These are phyloP conservation scores for Vireo altiloquus DNA, from an alignment of 2,113 vertebrate genomes.

Conservation along the genomic window DNA sequence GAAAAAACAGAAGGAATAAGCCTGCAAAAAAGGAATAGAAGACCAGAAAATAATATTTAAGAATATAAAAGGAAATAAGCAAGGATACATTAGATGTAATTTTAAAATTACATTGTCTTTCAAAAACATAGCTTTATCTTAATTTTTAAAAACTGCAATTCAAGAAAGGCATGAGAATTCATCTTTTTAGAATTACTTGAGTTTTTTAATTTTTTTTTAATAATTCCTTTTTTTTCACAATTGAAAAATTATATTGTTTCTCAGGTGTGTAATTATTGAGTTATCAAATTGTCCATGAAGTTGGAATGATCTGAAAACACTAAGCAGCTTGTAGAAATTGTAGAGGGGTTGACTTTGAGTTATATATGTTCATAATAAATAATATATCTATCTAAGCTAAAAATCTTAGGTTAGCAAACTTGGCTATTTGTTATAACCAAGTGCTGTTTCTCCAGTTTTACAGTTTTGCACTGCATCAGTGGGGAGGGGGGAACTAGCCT, in stretches of 20 bases:
- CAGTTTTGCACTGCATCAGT: not conserved
- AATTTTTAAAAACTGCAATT: not conserved
- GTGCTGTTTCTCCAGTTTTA: not conserved
- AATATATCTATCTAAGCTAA: not conserved
- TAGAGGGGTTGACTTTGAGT: not conserved
- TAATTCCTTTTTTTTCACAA: not conserved
- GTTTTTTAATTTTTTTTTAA: not conserved
- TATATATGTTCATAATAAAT: not conserved
- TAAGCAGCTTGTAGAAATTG: not conserved
- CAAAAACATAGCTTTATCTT: not conserved
- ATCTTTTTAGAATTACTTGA: not conserved
- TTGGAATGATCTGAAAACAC: not conserved
- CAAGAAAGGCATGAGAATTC: not conserved
- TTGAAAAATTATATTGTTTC: not conserved
- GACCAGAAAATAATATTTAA: not conserved
- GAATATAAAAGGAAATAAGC: not conserved
- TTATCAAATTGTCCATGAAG: not conserved
- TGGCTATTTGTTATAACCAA: not conserved
- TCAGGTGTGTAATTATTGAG: not conserved
- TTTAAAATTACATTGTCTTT: not conserved
- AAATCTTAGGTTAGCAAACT: not conserved
- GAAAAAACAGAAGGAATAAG: conserved; percentile 74
- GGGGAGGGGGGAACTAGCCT: not conserved
- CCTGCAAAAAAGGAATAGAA: conserved; percentile 58
- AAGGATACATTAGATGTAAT: not conserved